Percentiles rank a stretch among this genome's conserved stretches.
These are phyloP conservation scores for Apamea sordens DNA, from an alignment of 2,888 invertebrate genomes.

Conservation along the genomic window DNA sequence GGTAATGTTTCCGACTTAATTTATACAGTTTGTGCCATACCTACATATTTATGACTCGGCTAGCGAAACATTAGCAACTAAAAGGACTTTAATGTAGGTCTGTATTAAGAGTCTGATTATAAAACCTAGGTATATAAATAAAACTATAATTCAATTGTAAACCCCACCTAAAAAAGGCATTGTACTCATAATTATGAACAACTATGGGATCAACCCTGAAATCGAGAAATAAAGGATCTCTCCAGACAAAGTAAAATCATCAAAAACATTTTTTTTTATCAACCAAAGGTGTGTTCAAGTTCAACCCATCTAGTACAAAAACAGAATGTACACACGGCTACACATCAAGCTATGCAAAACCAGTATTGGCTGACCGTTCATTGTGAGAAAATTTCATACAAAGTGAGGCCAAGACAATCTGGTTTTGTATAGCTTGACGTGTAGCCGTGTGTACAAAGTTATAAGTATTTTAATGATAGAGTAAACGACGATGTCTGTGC, in stretches of 20 bases:
- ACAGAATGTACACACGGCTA: too few species aligned
- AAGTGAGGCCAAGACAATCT: too few species aligned
- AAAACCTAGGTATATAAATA: neutral
- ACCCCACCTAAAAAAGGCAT: neutral
- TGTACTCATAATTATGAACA: neutral
- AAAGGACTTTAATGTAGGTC: neutral
- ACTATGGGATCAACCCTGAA: neutral
- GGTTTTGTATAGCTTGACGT: too few species aligned
- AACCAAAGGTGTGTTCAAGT: too few species aligned
- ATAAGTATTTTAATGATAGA: neutral
- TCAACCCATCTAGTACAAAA: neutral
- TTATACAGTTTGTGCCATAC: neutral
- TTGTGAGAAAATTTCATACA: too few species aligned
- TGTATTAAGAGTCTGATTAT: neutral
- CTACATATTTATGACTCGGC: constrained; percentile 11
- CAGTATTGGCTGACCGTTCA: too few species aligned
- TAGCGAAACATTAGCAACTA: constrained; percentile 10
- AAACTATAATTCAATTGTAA: neutral
- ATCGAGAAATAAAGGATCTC: neutral
- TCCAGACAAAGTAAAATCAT: neutral
- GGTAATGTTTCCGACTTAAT: constrained; percentile 12
- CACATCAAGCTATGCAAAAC: too few species aligned
- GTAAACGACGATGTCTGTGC: neutral
- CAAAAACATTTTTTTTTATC: too few species aligned
- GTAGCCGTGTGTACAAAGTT: too few species aligned